These are phyloP conservation scores for Taurulus bubalis DNA, from an alignment of 2,113 vertebrate genomes.

Conservation along the genomic window DNA sequence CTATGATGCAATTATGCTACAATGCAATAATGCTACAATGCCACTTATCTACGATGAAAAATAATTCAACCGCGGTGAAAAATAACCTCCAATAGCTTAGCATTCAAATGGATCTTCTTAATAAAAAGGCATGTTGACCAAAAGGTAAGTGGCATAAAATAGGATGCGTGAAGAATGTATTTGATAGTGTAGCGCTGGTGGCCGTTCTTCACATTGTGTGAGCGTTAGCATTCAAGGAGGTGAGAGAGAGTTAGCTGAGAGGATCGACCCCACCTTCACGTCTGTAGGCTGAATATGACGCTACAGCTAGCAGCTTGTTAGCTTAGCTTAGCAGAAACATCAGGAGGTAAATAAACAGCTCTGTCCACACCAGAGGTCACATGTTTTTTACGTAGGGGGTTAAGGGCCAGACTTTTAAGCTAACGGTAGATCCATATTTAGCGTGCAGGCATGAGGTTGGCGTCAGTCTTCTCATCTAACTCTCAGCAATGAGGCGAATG, in stretches of 20 bases:
- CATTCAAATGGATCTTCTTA: slow-evolving; percentile 17
- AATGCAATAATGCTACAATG: too few species aligned
- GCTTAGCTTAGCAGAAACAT: neutral
- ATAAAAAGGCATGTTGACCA: slow-evolving; percentile 3
- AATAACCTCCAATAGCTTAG: slow-evolving; percentile 12
- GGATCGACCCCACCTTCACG: neutral
- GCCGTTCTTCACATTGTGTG: neutral
- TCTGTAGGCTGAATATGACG: neutral
- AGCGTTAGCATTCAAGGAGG: neutral
- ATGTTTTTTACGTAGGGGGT: neutral
- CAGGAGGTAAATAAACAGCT: neutral
- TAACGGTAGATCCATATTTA: neutral
- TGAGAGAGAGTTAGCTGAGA: neutral
- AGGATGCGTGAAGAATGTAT: slow-evolving; percentile 8
- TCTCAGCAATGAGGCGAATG: neutral
- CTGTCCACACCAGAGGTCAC: neutral
- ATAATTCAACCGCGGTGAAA: neutral
- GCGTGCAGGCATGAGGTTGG: neutral
- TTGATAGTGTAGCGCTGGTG: slow-evolving; percentile 9
- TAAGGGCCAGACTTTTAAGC: neutral
- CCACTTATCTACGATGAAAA: too few species aligned
- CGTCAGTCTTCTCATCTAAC: neutral
- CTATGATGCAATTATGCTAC: too few species aligned
- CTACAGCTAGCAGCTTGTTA: neutral
- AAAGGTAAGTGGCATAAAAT: neutral